These are phyloP conservation scores for Drosophila kanekoi DNA, from an alignment of 2,888 invertebrate species.

Conservation along the genomic window DNA sequence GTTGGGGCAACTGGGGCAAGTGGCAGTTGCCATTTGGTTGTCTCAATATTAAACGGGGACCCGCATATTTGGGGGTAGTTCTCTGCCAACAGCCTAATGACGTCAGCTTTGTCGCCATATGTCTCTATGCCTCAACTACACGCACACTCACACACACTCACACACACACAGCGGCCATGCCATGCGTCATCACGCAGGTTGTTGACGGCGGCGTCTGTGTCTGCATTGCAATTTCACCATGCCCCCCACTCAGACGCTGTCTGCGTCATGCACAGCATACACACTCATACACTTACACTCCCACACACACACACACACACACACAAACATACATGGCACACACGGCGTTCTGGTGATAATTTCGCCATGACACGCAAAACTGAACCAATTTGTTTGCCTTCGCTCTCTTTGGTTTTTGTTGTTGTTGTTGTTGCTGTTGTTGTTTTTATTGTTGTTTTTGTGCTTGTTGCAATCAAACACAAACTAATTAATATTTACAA, in stretches of 20 bases:
- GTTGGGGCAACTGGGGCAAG: slow-evolving; percentile 42
- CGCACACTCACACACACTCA: slow-evolving; percentile 19
- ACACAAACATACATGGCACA: slow-evolving; percentile 8
- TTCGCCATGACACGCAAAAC: slow-evolving; percentile 77
- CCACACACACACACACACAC: slow-evolving; percentile 14
- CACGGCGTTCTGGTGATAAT: slow-evolving; percentile 50
- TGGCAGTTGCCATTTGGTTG: slow-evolving; percentile 39
- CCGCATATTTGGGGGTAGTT: slow-evolving; percentile 65
- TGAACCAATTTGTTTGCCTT: slow-evolving; percentile 51
- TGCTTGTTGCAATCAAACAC: slow-evolving; percentile 66
- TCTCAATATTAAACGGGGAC: slow-evolving; percentile 16
- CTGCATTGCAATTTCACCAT: slow-evolving; percentile 72
- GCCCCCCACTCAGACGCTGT: slow-evolving; percentile 36
- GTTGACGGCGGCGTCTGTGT: slow-evolving; percentile 35
- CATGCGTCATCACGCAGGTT: slow-evolving; percentile 73
- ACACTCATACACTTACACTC: slow-evolving; percentile 13
- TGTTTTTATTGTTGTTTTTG: slow-evolving; percentile 6
- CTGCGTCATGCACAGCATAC: slow-evolving; percentile 52
- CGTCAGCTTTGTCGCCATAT: slow-evolving; percentile 77
- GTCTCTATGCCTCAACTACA: slow-evolving; percentile 50
- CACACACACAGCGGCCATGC: slow-evolving; percentile 48
- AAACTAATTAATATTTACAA: slow-evolving; percentile 78
- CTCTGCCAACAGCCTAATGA: slow-evolving; percentile 54
- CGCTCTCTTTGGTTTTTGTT: slow-evolving; percentile 21
- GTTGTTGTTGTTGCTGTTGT: slow-evolving; percentile 4